Evolutionary conservation across 2,797 vertebrate genomes (phyloP).

Genomic region (Columba guinea): DNA sequence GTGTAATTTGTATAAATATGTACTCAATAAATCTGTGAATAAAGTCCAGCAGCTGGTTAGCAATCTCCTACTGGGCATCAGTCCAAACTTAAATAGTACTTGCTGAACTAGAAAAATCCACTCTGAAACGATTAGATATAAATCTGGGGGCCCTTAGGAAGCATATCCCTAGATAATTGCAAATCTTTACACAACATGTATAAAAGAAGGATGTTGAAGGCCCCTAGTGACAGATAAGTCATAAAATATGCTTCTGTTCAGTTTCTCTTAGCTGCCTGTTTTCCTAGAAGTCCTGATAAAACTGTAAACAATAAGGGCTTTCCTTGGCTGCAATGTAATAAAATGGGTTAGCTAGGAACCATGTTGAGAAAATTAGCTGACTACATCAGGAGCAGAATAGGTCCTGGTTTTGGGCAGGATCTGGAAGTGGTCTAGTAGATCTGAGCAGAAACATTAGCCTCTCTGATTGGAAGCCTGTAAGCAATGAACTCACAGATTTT

Average conservation of each 20-base stretch:
- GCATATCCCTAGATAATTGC: not conserved
- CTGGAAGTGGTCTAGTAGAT: not conserved
- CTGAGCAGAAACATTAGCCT: not conserved
- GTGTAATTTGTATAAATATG: slow-evolving; percentile 22
- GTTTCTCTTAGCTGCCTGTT: slow-evolving; percentile 14
- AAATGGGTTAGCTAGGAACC: not conserved
- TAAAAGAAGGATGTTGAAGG: not conserved
- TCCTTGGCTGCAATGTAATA: not conserved
- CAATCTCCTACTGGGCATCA: slow-evolving; percentile 8
- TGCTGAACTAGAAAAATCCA: slow-evolving; percentile 42
- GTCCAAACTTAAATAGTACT: slow-evolving; percentile 22
- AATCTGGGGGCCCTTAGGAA: not conserved
- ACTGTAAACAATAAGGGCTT: slow-evolving; percentile 2
- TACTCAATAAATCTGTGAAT: slow-evolving; percentile 18
- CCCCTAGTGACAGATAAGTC: not conserved
- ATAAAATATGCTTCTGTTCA: not conserved
- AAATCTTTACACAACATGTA: not conserved
- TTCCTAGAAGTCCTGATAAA: slow-evolving; percentile 2
- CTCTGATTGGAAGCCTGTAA: not conserved
- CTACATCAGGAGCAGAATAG: not conserved
- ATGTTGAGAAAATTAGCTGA: not conserved
- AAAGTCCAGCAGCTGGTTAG: slow-evolving; percentile 26
- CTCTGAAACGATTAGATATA: not conserved
- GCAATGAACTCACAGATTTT: not conserved
- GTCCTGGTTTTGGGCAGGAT: not conserved